Conservation (phyloP, 2,113 vertebrate genomes). For the Cygnus atratus region DNA sequence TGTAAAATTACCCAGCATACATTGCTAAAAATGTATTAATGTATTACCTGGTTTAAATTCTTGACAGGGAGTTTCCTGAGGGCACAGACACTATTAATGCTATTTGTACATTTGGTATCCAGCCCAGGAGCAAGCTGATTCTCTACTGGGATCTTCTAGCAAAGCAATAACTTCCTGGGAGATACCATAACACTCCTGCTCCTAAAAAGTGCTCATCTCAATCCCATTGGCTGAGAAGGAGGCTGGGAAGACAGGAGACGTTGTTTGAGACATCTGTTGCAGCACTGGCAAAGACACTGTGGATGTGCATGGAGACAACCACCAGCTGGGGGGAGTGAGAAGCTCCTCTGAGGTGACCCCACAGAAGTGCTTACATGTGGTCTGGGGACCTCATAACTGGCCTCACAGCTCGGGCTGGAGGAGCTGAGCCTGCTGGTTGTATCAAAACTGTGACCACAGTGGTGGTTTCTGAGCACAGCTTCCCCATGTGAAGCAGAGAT, state of each 20-base stretch:
- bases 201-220: not conserved
- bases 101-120: rapidly evolving
- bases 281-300: rapidly evolving
- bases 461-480: rapidly evolving
- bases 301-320: rapidly evolving
- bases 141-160: not conserved
- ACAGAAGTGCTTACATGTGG: not conserved
- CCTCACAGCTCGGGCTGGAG: not conserved
- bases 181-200: not conserved
- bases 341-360: not conserved
- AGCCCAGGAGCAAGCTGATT: not conserved
- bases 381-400: not conserved
- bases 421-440: not conserved
- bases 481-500: not conserved
- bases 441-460: not conserved
- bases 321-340: not conserved
- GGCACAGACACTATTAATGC: not conserved
- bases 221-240: not conserved
- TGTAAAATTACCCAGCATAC: not conserved
- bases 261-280: not conserved
- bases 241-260: not conserved
- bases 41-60: not conserved
- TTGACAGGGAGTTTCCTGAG: not conserved
- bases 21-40: not conserved
- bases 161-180: not conserved